Evolutionary conservation across 2,888 invertebrate genomes (phyloP).

Genomic region (Agrochola circellaris): DNA sequence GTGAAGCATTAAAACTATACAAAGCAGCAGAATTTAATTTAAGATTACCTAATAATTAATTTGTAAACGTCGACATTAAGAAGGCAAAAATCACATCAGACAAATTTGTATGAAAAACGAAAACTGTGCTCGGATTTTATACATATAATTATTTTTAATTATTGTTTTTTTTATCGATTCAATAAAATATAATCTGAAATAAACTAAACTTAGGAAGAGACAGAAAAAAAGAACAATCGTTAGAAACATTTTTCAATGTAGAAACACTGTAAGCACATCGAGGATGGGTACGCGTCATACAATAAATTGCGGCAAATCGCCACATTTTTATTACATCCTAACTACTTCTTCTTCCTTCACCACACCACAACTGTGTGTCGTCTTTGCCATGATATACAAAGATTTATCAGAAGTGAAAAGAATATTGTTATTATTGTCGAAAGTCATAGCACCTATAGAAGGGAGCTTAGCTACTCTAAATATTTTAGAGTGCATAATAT

Average conservation of each 20-base stretch:
- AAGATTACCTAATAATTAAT: background rate
- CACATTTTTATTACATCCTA: conserved; percentile 12
- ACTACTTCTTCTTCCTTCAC: conserved; percentile 1
- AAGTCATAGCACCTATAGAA: conserved; percentile 80
- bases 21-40: background rate
- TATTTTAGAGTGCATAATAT: conserved; percentile 75
- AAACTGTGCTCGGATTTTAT: background rate
- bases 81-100: background rate
- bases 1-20: conserved; percentile 4
- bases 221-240: background rate
- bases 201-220: background rate
- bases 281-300: background rate
- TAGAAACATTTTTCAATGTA: background rate
- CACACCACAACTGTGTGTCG: conserved; percentile 65
- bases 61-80: background rate
- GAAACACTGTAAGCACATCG: background rate
- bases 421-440: conserved; percentile 83
- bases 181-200: background rate
- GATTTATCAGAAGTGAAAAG: conserved; percentile 78
- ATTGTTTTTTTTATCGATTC: background rate
- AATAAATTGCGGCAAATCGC: background rate
- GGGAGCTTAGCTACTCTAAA: conserved; percentile 76
- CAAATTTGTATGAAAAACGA: background rate
- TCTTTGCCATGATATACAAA: conserved; percentile 74
- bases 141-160: background rate